Evolutionary conservation across 2,888 invertebrate genomes (phyloP).

Genomic region (Panopea generosa): DNA sequence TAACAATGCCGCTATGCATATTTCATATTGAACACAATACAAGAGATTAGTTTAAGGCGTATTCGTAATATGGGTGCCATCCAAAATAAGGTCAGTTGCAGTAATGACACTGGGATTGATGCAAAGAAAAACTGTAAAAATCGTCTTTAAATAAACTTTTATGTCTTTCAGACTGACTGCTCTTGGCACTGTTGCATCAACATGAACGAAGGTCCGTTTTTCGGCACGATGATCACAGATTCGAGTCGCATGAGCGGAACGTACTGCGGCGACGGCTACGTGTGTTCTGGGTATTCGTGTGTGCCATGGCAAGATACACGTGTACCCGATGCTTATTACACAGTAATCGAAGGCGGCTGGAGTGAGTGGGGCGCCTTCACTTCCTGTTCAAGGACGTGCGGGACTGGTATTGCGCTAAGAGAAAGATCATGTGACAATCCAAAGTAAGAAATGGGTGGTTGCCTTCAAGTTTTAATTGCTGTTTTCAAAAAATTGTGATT

Average conservation of each 20-base stretch:
- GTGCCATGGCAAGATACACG: constrained; percentile 11
- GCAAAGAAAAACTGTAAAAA: no score
- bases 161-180: constrained; percentile 10
- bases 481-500: no score
- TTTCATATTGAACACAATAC: no score
- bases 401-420: constrained; percentile 10
- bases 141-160: not conserved
- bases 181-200: constrained; percentile 15
- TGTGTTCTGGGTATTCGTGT: constrained; percentile 9
- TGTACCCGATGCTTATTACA: not conserved
- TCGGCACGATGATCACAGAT: constrained; percentile 4
- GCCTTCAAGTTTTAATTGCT: not conserved
- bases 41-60: no score
- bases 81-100: no score
- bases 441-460: constrained; percentile 6
- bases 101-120: no score
- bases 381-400: constrained; percentile 25
- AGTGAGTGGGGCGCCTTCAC: constrained; percentile 27
- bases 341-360: constrained; percentile 26
- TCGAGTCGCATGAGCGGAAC: not conserved
- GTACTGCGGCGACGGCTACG: not conserved
- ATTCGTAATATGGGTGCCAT: no score
- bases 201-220: constrained; percentile 13
- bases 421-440: constrained; percentile 27
- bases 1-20: no score